Conservation (phyloP, 2,888 invertebrate species). For the Scrobipalpa costella region DNA sequence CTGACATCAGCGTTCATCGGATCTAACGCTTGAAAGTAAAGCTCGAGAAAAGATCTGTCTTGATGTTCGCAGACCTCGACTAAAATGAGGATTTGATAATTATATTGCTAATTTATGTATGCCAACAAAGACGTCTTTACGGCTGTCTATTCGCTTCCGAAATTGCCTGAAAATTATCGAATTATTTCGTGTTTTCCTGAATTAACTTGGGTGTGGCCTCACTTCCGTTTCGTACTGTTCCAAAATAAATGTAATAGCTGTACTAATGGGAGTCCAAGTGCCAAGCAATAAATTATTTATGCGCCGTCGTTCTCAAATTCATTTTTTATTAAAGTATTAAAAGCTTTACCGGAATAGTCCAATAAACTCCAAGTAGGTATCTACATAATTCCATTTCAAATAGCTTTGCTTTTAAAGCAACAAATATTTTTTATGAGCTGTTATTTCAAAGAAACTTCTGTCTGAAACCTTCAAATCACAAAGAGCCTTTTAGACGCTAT, state of each 20-base stretch:
- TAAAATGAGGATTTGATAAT: too few relatives aligned
- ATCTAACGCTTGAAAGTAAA: too few relatives aligned
- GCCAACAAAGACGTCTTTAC: too few relatives aligned
- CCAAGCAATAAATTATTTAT: constrained; percentile 60
- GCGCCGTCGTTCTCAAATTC: constrained; percentile 45
- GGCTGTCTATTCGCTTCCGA: too few relatives aligned
- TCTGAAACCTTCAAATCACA: background rate
- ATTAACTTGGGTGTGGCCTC: too few relatives aligned
- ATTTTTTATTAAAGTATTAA: constrained; percentile 57
- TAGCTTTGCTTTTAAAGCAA: constrained; percentile 15
- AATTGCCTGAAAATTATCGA: too few relatives aligned
- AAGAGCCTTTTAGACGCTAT: background rate
- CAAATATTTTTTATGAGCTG: constrained; percentile 9
- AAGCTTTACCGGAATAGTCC: constrained; percentile 40
- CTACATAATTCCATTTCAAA: constrained; percentile 11
- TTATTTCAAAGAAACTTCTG: constrained; percentile 24
- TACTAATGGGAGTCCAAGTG: constrained; percentile 57
- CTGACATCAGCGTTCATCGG: too few relatives aligned
- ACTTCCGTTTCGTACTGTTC: constrained; percentile 36
- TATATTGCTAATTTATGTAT: too few relatives aligned
- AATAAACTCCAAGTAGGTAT: constrained; percentile 28
- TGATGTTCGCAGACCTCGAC: background rate
- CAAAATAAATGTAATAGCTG: constrained; percentile 53
- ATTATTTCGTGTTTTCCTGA: too few relatives aligned
- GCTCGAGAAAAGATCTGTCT: too few relatives aligned